phyloP scores from a whole-genome alignment of 2,797 vertebrate species.

The Pteropus rufus region DNA sequence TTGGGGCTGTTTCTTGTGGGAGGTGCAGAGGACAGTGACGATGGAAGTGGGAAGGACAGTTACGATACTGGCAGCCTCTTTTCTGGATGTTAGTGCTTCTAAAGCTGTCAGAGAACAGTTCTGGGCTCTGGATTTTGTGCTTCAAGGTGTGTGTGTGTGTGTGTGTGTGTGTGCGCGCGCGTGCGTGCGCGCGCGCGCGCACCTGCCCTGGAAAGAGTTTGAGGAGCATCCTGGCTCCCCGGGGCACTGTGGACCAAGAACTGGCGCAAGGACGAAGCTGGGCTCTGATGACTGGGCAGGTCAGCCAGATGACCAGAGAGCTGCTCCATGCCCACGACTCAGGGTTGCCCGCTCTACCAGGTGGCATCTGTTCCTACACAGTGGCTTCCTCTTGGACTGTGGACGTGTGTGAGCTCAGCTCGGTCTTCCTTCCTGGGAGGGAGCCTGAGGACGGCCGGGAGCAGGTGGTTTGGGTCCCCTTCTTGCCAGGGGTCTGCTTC shows the following conservation, averaged over 20 bases:
- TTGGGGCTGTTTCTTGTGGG: neutral
- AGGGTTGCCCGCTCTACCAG: neutral
- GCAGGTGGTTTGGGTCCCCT: neutral
- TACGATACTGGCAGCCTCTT: no score
- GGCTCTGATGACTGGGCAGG: neutral
- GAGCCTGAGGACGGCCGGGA: neutral
- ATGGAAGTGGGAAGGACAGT: no score
- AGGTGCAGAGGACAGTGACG: no score
- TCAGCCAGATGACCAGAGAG: neutral
- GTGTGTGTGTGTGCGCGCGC: accelerated
- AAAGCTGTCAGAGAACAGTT: no score
- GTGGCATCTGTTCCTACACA: accelerated
- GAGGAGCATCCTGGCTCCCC: neutral
- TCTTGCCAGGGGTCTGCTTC: neutral
- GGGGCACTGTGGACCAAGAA: neutral
- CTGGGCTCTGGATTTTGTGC: neutral
- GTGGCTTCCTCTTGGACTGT: accelerated
- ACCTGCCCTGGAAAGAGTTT: neutral
- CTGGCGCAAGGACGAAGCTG: neutral
- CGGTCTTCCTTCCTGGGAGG: neutral
- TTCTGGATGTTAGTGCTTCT: neutral
- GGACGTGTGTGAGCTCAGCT: neutral
- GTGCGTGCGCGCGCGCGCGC: no score
- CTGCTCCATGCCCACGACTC: accelerated
- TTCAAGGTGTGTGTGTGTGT: accelerated